A percentile compares a stretch with the other conserved stretches of the same genome.
Conservation (phyloP, 1,140 invertebrate genomes). For the Venustaconcha ellipsiformis region DNA sequence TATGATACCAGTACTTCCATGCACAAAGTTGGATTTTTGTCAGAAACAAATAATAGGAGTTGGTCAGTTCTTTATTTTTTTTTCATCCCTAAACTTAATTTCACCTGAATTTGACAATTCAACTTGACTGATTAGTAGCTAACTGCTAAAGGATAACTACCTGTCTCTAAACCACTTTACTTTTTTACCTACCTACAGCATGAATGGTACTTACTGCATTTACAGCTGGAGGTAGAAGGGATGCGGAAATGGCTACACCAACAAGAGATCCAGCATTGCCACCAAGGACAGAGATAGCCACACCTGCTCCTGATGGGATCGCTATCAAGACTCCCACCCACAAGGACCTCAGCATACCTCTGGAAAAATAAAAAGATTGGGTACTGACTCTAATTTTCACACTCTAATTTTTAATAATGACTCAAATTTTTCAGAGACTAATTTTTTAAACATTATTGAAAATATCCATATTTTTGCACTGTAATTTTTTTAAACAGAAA, state of each 20-base stretch:
- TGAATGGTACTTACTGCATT: conserved; percentile 71
- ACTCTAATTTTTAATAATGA: neutral
- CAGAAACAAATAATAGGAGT: no score
- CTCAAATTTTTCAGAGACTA: neutral
- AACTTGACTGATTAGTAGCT: no score
- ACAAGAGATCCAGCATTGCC: conserved; percentile 87
- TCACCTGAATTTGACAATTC: no score
- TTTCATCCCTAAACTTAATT: no score
- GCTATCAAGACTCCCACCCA: conserved; percentile 80
- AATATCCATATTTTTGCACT: neutral
- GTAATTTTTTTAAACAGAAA: neutral
- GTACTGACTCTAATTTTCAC: no score
- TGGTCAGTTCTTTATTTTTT: no score
- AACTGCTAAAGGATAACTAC: no score
- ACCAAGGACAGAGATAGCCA: conserved; percentile 86
- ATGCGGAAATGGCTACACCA: conserved; percentile 90
- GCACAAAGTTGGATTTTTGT: no score
- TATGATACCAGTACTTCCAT: no score
- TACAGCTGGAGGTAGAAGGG: conserved; percentile 86
- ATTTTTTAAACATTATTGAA: neutral
- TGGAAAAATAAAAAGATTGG: conserved; percentile 50
- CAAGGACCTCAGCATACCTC: conserved; percentile 76
- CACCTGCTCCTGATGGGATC: conserved; percentile 81
- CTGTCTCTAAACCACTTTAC: neutral
- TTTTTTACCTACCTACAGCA: neutral